Evolutionary conservation across 1,140 invertebrate species (phyloP).

Genomic region (Penaeus indicus): DNA sequence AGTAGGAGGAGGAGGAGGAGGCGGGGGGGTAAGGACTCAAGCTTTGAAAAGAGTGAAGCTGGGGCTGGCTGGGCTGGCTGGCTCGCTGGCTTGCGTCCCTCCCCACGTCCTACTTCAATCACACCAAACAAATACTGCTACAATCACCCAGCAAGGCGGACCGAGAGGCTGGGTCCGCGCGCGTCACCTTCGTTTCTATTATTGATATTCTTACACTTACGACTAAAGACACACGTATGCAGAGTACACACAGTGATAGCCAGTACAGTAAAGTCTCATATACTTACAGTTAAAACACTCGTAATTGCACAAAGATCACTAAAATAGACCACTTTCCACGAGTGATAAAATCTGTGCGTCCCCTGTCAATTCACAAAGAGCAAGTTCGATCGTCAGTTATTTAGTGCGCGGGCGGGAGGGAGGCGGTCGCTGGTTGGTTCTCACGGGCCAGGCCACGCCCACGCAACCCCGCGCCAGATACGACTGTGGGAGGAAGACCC

Average conservation of each 20-base stretch:
- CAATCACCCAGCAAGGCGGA: slow-evolving; percentile 63
- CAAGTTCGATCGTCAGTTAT: slow-evolving; percentile 66
- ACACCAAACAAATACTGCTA: slow-evolving; percentile 65
- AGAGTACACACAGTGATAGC: neutral
- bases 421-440: slow-evolving; percentile 55
- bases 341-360: slow-evolving; percentile 66
- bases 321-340: slow-evolving; percentile 65
- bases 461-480: slow-evolving; percentile 62
- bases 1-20: slow-evolving; percentile 12
- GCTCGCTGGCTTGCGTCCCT: slow-evolving; percentile 58
- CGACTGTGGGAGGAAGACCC: slow-evolving; percentile 42
- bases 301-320: slow-evolving; percentile 62
- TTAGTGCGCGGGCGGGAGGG: slow-evolving; percentile 63
- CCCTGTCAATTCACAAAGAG: slow-evolving; percentile 65
- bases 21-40: slow-evolving; percentile 51
- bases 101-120: slow-evolving; percentile 63
- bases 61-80: slow-evolving; percentile 53
- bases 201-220: slow-evolving; percentile 28
- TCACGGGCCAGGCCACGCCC: slow-evolving; percentile 51
- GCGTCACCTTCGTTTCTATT: slow-evolving; percentile 42
- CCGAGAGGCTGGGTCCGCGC: slow-evolving; percentile 15
- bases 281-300: slow-evolving; percentile 53
- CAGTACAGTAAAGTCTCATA: slow-evolving; percentile 27
- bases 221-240: neutral
- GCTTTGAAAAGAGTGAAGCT: slow-evolving; percentile 65